These are phyloP conservation scores for Microcebus murinus DNA, from an alignment of 2,113 vertebrate species.

Conservation along the genomic window DNA sequence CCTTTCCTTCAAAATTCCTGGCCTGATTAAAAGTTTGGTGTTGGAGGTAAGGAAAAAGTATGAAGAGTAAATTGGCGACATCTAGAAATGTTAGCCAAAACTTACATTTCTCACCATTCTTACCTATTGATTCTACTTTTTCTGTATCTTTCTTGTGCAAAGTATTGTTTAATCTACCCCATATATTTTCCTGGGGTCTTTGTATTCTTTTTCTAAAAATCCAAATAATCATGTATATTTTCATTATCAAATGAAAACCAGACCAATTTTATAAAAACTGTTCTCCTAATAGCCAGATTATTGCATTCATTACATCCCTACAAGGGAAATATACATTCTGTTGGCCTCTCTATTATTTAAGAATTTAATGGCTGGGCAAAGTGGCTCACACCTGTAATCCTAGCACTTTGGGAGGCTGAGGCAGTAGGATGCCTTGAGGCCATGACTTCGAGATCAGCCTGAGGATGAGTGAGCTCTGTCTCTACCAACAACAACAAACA, in stretches of 20 bases:
- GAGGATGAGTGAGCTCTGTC: no score
- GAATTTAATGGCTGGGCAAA: not conserved
- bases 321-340: not conserved
- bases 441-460: no score
- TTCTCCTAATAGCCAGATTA: constrained; percentile 37
- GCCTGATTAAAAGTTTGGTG: not conserved
- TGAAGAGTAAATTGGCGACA: not conserved
- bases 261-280: constrained; percentile 21
- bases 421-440: no score
- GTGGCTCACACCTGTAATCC: no score
- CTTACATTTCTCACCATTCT: not conserved
- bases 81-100: not conserved
- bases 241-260: constrained; percentile 53
- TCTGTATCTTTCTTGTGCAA: not conserved
- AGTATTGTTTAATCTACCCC: not conserved
- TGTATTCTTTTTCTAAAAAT: constrained; percentile 36
- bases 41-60: not conserved
- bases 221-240: constrained; percentile 27
- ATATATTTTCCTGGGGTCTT: not conserved
- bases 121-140: constrained; percentile 15
- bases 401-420: no score
- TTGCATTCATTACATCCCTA: constrained; percentile 51
- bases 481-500: no score
- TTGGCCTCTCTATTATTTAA: not conserved
- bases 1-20: not conserved